phyloP scores from a whole-genome alignment of 2,113 vertebrate species.

The Pseudorhombus dupliciocellatus region DNA sequence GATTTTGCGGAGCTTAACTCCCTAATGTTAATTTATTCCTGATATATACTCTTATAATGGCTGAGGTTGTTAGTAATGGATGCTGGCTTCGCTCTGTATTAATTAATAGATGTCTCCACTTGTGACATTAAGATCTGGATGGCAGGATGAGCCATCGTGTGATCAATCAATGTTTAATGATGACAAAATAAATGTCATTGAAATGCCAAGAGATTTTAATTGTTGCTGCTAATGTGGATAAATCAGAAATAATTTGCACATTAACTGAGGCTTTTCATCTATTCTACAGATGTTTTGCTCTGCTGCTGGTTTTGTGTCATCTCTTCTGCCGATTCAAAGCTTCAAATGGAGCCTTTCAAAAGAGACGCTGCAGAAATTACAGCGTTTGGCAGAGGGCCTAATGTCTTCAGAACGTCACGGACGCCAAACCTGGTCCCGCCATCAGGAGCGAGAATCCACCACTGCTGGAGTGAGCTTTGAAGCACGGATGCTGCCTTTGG shows the following conservation, averaged over 20 bases:
- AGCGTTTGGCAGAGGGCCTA: conserved; percentile 47
- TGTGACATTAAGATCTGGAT: conserved; percentile 46
- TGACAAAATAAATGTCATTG: conserved; percentile 69
- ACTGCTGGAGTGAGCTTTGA: conserved; percentile 31
- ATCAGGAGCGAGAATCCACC: conserved; percentile 11
- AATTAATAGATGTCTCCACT: conserved; percentile 62
- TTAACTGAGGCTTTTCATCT: conserved; percentile 49
- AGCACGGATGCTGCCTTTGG: conserved; percentile 1
- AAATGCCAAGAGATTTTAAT: conserved; percentile 73
- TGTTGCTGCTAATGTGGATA: conserved; percentile 55
- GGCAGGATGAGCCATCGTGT: conserved; percentile 42
- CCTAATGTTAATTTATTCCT: conserved; percentile 20
- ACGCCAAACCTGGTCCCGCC: conserved; percentile 10
- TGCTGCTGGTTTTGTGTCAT: conserved; percentile 26
- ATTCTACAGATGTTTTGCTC: conserved; percentile 29
- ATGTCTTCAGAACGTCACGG: conserved; percentile 44
- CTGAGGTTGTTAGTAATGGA: conserved; percentile 41
- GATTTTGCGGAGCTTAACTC: conserved; percentile 1
- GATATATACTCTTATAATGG: conserved; percentile 24
- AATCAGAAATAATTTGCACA: conserved; percentile 58
- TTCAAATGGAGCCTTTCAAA: conserved; percentile 30
- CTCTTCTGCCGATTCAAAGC: conserved; percentile 34
- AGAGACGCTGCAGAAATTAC: conserved; percentile 39
- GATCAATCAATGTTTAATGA: conserved; percentile 66
- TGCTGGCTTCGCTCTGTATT: conserved; percentile 42